These are phyloP conservation scores for Ammospiza nelsoni DNA, from an alignment of 2,113 vertebrate genomes.

Conservation along the genomic window DNA sequence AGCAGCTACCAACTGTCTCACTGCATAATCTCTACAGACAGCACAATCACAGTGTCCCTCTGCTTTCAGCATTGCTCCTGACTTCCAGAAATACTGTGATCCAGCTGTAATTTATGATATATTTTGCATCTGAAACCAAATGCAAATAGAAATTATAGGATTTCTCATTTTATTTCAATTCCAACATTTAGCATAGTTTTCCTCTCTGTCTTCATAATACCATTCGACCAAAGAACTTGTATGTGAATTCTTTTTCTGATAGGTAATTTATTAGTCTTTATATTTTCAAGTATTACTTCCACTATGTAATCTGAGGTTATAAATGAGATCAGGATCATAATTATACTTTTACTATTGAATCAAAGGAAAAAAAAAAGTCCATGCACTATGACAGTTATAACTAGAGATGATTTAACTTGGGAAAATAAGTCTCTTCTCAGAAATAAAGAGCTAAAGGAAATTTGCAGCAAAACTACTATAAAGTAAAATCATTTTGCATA, in stretches of 20 bases:
- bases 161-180: neutral
- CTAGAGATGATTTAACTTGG: neutral
- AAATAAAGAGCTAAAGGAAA: neutral
- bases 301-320: neutral
- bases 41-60: neutral
- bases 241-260: neutral
- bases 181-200: neutral
- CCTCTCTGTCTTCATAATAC: neutral
- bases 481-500: neutral
- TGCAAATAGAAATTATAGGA: neutral
- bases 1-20: neutral
- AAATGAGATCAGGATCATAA: neutral
- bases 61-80: neutral
- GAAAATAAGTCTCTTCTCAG: neutral
- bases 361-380: neutral
- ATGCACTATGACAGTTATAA: neutral
- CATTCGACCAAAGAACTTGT: neutral
- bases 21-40: neutral
- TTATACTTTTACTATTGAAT: neutral
- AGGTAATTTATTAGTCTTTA: neutral
- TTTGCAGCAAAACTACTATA: neutral
- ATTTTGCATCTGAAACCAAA: neutral
- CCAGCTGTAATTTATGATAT: neutral
- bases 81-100: neutral
- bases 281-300: neutral